Conservation (phyloP, 2,113 vertebrate species). For the Calonectris borealis region DNA sequence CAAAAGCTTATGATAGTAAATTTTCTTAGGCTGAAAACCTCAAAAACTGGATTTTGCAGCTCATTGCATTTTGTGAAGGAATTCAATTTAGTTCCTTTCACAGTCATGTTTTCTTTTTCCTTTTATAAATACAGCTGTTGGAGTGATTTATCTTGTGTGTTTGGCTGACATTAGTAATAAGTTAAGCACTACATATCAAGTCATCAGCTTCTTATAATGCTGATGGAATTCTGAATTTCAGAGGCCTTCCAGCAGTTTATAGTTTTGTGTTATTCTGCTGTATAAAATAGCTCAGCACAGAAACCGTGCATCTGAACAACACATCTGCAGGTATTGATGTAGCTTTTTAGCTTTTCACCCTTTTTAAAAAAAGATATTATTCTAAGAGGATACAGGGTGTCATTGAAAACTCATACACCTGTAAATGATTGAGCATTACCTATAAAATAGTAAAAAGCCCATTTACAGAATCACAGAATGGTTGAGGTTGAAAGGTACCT, state of each 20-base stretch:
- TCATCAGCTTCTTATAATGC: background rate
- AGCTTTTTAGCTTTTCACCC: background rate
- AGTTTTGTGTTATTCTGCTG: background rate
- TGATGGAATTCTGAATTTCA: background rate
- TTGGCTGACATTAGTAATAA: background rate
- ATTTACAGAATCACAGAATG: background rate
- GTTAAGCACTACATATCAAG: background rate
- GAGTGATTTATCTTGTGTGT: background rate
- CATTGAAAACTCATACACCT: background rate
- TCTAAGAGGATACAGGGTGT: background rate
- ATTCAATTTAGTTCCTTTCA: background rate
- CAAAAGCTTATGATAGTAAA: background rate
- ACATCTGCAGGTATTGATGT: background rate
- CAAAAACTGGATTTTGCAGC: background rate
- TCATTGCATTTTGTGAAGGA: background rate
- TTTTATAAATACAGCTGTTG: background rate
- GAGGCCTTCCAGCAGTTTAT: background rate
- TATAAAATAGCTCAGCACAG: background rate
- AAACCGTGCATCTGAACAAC: background rate
- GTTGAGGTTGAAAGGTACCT: background rate
- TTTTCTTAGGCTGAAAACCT: background rate
- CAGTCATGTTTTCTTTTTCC: background rate
- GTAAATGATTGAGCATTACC: background rate
- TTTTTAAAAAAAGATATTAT: background rate
- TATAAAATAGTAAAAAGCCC: background rate